These are phyloP conservation scores for Acridotheres tristis DNA, from an alignment of 2,797 vertebrate species.

Conservation along the genomic window DNA sequence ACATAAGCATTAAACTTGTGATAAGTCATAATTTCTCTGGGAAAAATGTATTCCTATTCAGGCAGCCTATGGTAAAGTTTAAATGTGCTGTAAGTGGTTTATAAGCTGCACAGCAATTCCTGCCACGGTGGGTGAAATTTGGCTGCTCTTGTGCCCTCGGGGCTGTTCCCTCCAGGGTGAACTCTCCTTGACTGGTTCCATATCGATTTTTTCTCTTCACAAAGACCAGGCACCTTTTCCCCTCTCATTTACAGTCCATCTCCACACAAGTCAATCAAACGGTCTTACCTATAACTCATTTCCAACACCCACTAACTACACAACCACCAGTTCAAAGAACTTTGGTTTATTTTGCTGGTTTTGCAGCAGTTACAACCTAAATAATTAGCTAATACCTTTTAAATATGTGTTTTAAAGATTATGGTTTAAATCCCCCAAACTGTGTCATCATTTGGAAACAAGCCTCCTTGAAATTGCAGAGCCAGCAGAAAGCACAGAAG, in stretches of 20 bases:
- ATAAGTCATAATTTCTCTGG: neutral
- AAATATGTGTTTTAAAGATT: conserved; percentile 61
- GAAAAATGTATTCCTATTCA: neutral
- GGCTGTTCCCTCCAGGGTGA: neutral
- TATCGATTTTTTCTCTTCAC: neutral
- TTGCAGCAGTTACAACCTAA: conserved; percentile 1
- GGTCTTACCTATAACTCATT: neutral
- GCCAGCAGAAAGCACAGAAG: neutral
- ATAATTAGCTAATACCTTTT: conserved; percentile 64
- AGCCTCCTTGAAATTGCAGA: conserved; percentile 20
- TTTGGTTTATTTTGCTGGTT: conserved; percentile 5
- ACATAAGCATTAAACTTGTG: neutral
- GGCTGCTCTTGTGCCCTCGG: fast-evolving
- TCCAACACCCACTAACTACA: conserved; percentile 30
- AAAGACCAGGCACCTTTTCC: neutral
- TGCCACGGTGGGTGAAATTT: neutral
- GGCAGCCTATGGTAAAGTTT: neutral
- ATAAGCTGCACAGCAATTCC: neutral
- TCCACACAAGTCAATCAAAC: neutral
- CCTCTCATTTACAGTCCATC: neutral
- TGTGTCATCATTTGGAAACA: conserved; percentile 48
- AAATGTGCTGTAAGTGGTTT: neutral
- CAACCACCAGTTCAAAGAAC: conserved; percentile 35
- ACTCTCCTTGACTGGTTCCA: neutral
- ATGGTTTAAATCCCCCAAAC: conserved; percentile 42